phyloP scores from a whole-genome alignment of 2,113 vertebrate species.

The Crocuta crocuta region DNA sequence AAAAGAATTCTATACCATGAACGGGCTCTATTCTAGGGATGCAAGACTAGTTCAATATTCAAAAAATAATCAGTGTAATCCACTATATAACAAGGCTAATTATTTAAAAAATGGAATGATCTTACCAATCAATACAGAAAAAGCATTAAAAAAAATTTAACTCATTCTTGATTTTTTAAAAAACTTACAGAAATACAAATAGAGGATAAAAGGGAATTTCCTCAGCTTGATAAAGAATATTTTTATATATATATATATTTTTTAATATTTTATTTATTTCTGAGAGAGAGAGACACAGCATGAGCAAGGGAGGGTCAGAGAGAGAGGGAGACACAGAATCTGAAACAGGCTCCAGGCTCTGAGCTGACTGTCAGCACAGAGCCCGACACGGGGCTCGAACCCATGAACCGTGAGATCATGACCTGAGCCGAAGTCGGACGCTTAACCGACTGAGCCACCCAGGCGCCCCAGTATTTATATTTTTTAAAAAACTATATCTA shows the following conservation, averaged over 20 bases:
- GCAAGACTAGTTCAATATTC: neutral
- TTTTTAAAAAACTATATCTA: neutral
- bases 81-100: neutral
- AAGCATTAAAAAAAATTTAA: slow-evolving; percentile 42
- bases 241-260: neutral
- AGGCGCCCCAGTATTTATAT: too few relatives aligned
- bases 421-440: too few relatives aligned
- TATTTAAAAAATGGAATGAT: neutral
- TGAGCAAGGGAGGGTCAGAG: too few relatives aligned
- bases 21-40: neutral
- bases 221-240: neutral
- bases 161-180: neutral
- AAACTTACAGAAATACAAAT: neutral
- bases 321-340: too few relatives aligned
- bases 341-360: too few relatives aligned
- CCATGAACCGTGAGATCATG: too few relatives aligned
- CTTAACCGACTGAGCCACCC: too few relatives aligned
- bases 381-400: too few relatives aligned
- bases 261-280: too few relatives aligned
- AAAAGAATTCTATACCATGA: neutral
- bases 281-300: too few relatives aligned
- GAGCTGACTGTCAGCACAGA: too few relatives aligned
- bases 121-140: neutral
- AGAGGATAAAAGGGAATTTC: neutral
- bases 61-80: neutral